Percentiles rank a stretch among this genome's conserved stretches.
Conservation (phyloP, 2,113 vertebrate species). For the Aspiorhynchus laticeps region DNA sequence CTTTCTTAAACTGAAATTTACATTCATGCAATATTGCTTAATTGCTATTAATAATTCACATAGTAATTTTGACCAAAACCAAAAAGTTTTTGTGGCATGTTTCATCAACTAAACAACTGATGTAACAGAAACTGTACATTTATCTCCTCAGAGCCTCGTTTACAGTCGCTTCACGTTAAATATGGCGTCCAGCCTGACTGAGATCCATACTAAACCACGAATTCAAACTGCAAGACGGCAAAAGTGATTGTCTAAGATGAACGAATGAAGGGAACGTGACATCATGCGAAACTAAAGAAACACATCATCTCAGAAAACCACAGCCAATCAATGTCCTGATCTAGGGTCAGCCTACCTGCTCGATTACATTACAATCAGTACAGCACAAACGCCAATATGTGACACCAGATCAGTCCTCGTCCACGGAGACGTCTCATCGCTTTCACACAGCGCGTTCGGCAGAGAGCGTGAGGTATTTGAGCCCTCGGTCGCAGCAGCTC, state of each 20-base stretch:
- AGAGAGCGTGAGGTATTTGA: slow-evolving; percentile 2
- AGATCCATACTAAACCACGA: background rate
- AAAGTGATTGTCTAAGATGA: slow-evolving; percentile 14
- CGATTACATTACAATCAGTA: background rate
- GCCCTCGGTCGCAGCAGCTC: background rate
- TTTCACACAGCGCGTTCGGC: background rate
- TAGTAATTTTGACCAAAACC: background rate
- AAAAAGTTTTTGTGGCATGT: background rate
- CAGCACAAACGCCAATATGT: background rate
- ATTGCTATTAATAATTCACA: background rate
- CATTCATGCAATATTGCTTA: background rate
- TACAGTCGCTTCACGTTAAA: background rate
- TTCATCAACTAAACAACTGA: background rate
- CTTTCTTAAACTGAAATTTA: background rate
- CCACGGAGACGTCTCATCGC: background rate
- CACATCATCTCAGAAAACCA: background rate
- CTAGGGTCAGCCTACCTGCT: background rate
- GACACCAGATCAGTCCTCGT: background rate
- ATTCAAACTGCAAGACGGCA: background rate
- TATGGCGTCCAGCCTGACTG: background rate
- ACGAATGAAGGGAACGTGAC: background rate
- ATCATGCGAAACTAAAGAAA: background rate
- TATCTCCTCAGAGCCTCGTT: background rate
- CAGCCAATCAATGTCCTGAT: background rate
- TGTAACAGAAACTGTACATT: no score